Evolutionary conservation across 1,140 invertebrate species (phyloP), one percentile per base, ranked within the genome.

Genomic region (Sinonovacula constricta): DNA sequence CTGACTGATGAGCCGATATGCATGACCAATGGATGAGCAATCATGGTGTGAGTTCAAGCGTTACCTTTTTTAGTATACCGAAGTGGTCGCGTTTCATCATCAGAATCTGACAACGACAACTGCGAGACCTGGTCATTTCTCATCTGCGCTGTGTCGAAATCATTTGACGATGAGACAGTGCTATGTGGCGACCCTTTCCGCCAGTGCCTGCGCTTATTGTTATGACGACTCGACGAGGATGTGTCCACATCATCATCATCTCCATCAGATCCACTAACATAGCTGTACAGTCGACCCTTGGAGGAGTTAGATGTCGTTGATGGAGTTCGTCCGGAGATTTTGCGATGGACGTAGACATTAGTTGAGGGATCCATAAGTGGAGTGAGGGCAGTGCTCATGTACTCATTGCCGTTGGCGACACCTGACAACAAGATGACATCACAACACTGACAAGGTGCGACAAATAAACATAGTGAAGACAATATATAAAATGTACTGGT

Each of bases 261-360:
- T 7, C 86, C 88, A 65, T 89, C 88, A 0, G 87, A 88, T 14
- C 83, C 86, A 77, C 82, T 86, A 39, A 83, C 78, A 79, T 89
- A 89, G 74, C 84, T 86, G 59, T 76, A 76, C 24, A 76, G 59
- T 57, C 72, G 72, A 49, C 72, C 72, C 39, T 76, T 36, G n/a
- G 72, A 76, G n/a, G 70, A 31, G 14, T 57, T 54, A 5, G 72
- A 76, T 24, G 72, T 53, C 1, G 31, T 54, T 15, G 72, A 76
- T 36, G 51, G 49, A 0, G 72, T 67, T 1, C 72, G 72, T 57
- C 51, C 72, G 57, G 66, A 66, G 62, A 66, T 34, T 51, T 67
- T 76, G 56, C 33, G 63, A 36, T 70, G 68, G 28, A 49, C 4
- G 28, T 34, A 24, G n/a, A 62, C 26, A 12, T 54, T 75, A 33